Percentiles rank a stretch among this genome's conserved stretches.
Evolutionary conservation across 2,113 vertebrate genomes (phyloP).

Genomic region (Engraulis encrasicolus): DNA sequence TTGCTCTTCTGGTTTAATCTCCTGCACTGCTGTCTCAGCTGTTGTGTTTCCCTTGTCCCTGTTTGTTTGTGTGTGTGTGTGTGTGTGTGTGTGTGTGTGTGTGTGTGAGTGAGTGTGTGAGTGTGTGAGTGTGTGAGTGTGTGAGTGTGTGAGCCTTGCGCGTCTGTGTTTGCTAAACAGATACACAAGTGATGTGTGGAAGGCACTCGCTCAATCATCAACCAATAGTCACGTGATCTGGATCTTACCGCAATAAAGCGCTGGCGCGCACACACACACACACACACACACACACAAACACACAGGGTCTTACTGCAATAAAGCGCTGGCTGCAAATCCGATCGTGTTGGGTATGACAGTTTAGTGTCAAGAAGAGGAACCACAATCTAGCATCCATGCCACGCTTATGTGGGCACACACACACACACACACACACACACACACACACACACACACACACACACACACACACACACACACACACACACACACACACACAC

Average conservation of each 20-base stretch:
- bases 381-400: background rate
- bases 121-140: too few relatives aligned
- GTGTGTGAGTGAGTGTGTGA: background rate
- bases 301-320: background rate
- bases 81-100: background rate
- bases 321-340: background rate
- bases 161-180: too few relatives aligned
- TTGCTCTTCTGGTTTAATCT: too few relatives aligned
- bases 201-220: constrained; percentile 7
- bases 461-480: constrained; percentile 6
- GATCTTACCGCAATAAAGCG: background rate
- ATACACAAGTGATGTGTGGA: too few relatives aligned
- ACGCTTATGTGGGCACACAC: too few relatives aligned
- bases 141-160: too few relatives aligned
- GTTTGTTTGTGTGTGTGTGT: too few relatives aligned
- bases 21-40: too few relatives aligned
- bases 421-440: background rate
- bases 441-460: constrained; percentile 11
- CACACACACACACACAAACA: too few relatives aligned
- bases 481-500: background rate
- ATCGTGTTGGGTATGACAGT: background rate
- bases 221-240: background rate
- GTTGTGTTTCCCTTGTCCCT: too few relatives aligned
- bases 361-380: background rate
- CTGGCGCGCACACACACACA: too few relatives aligned